These are phyloP conservation scores for Drosophila funebris DNA, from an alignment of 1,140 invertebrate species.

Conservation along the genomic window DNA sequence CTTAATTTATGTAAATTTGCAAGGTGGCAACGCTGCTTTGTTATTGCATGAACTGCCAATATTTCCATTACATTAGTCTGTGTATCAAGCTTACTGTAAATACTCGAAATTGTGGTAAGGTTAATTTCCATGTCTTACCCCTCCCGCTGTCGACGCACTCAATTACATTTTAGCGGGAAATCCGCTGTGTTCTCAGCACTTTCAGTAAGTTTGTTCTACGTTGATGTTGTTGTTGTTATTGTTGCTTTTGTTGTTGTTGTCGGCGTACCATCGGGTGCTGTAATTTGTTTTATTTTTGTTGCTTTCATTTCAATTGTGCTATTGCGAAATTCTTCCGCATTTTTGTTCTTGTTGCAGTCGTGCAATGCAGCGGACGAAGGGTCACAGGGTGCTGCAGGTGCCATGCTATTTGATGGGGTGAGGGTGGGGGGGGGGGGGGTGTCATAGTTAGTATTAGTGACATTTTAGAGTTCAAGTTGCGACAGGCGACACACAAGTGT, in stretches of 20 bases:
- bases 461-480: constrained; percentile 50
- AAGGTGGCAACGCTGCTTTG: no score
- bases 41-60: no score
- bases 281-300: constrained; percentile 13
- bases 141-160: not conserved
- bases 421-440: not conserved
- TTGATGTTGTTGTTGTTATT: constrained; percentile 17
- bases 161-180: constrained; percentile 33
- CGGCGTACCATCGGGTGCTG: not conserved
- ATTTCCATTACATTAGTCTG: no score
- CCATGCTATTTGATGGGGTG: not conserved
- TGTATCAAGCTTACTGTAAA: no score
- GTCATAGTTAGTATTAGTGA: constrained; percentile 22
- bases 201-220: not conserved
- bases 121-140: no score
- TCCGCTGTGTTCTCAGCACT: constrained; percentile 6
- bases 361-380: constrained; percentile 4
- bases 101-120: no score
- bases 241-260: constrained; percentile 6
- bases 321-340: constrained; percentile 34
- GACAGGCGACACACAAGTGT: constrained; percentile 32
- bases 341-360: constrained; percentile 20
- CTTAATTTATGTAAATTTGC: no score
- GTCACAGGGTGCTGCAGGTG: constrained; percentile 45
- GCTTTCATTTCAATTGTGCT: constrained; percentile 22